phyloP scores from a whole-genome alignment of 2,888 invertebrate genomes.

The Barypeithes pellucidus region DNA sequence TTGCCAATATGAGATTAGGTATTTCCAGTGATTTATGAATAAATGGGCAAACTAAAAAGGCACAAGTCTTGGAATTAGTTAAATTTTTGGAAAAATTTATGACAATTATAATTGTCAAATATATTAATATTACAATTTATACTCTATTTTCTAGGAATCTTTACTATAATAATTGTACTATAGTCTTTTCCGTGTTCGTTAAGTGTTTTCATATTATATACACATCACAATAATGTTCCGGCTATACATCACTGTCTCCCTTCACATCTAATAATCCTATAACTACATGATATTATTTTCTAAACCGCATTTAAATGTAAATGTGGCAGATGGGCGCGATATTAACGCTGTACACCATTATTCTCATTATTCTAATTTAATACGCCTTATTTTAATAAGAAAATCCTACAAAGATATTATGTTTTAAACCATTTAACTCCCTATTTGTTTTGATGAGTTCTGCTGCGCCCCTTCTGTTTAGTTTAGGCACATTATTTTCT shows the following conservation, averaged over 20 bases:
- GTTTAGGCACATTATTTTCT: neutral
- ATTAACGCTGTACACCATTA: constrained; percentile 27
- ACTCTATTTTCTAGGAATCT: too few species aligned
- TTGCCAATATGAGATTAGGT: too few species aligned
- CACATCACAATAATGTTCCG: constrained; percentile 1
- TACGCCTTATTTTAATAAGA: constrained; percentile 29
- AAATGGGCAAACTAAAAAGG: too few species aligned
- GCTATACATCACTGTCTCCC: constrained; percentile 12
- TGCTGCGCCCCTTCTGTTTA: neutral
- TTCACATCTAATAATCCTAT: constrained; percentile 35
- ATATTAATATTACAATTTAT: too few species aligned
- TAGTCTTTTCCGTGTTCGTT: too few species aligned
- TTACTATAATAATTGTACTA: too few species aligned
- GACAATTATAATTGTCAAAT: too few species aligned
- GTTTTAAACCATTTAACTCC: constrained; percentile 16
- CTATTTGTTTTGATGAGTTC: constrained; percentile 5
- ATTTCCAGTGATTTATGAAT: too few species aligned
- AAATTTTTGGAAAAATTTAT: too few species aligned
- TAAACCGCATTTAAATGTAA: constrained; percentile 39
- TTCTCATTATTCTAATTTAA: constrained; percentile 26
- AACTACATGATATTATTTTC: constrained; percentile 37
- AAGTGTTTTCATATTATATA: constrained; percentile 18
- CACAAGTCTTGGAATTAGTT: too few species aligned
- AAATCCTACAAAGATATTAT: constrained; percentile 18
- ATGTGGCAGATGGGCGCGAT: constrained; percentile 40